Evolutionary conservation across 2,797 vertebrate species (phyloP).

Genomic region (Ptychadena robeensis): DNA sequence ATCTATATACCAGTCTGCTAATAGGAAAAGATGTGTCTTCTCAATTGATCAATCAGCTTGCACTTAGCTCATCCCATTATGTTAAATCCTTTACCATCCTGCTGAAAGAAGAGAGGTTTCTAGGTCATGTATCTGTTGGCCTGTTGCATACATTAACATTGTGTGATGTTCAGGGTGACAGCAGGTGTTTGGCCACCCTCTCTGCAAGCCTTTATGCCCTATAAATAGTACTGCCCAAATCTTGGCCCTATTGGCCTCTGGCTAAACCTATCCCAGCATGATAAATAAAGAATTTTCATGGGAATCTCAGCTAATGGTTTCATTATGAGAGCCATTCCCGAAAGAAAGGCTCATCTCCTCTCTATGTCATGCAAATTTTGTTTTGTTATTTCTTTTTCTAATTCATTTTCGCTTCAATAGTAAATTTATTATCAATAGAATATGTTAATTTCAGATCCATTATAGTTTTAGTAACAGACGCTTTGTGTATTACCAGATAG

Average conservation of each 20-base stretch:
- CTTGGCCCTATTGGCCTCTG: conserved; percentile 11
- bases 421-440: background rate
- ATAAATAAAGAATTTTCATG: conserved; percentile 1
- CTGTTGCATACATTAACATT: conserved; percentile 44
- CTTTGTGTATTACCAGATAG: background rate
- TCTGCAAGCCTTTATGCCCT: conserved; percentile 2
- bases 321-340: background rate
- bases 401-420: background rate
- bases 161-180: conserved; percentile 20
- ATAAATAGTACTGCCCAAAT: conserved; percentile 23
- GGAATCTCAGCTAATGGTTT: background rate
- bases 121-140: conserved; percentile 2
- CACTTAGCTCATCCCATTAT: conserved; percentile 2
- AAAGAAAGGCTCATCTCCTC: background rate
- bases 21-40: background rate
- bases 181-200: conserved; percentile 19
- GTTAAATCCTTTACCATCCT: background rate
- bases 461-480: background rate
- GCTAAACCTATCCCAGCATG: background rate
- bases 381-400: background rate
- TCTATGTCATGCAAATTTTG: conserved; percentile 19
- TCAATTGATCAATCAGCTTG: conserved; percentile 2
- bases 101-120: conserved; percentile 3
- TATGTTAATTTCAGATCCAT: background rate
- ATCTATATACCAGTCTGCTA: background rate